Evolutionary conservation across 2,888 invertebrate genomes (phyloP).

Genomic region (Mythimna lalbum): DNA sequence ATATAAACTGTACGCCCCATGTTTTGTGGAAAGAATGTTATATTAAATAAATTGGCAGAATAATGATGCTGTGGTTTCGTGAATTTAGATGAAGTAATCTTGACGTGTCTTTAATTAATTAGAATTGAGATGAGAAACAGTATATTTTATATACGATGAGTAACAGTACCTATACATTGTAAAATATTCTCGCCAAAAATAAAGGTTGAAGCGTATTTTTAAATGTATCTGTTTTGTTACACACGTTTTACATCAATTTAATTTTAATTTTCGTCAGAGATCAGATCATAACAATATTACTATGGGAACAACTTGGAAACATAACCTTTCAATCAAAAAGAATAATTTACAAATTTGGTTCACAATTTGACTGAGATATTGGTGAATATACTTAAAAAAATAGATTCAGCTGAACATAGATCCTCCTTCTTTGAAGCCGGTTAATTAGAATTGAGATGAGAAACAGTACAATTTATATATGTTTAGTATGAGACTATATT

Average conservation of each 20-base stretch:
- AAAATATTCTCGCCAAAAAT: neutral
- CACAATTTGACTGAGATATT: too few relatives aligned
- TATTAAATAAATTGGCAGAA: conserved; percentile 40
- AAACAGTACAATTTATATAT: neutral
- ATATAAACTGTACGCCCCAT: conserved; percentile 45
- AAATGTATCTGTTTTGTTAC: neutral
- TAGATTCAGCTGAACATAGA: too few relatives aligned
- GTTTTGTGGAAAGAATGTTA: conserved; percentile 44
- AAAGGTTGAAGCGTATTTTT: neutral
- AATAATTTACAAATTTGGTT: too few relatives aligned
- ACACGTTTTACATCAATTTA: too few relatives aligned
- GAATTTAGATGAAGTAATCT: neutral
- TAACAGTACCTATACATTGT: too few relatives aligned
- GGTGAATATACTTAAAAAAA: too few relatives aligned
- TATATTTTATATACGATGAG: neutral
- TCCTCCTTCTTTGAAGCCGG: too few relatives aligned
- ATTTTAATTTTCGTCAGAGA: too few relatives aligned
- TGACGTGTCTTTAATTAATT: conserved; percentile 34
- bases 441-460: conserved; percentile 4
- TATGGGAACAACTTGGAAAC: too few relatives aligned
- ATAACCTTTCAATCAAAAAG: too few relatives aligned
- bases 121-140: neutral
- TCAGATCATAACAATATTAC: too few relatives aligned
- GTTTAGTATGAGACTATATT: too few relatives aligned
- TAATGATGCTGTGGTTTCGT: conserved; percentile 20